Base-by-base conservation (phyloP, 2,888 invertebrate species). In the Bibio marci region DNA sequence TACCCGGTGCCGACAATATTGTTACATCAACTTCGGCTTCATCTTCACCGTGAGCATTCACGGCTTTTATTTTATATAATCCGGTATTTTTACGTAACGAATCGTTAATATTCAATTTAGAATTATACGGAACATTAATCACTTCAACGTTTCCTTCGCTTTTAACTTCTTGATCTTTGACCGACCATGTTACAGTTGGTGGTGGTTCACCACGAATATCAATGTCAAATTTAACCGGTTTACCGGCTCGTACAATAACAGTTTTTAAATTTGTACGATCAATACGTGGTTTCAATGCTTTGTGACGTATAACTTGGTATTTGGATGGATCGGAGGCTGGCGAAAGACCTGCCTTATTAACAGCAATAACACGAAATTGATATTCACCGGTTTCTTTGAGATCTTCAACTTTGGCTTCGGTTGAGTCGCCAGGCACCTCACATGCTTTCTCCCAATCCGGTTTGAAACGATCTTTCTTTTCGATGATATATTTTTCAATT, bases 151-250 rank as follows among this genome's bases (percentile, higher is more conserved):
- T 78, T 10, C 66, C 71, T 52, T 76, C 78, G 3, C 75, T 69
- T 50, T 73, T 76, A 1, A 86, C 69, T 65, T 80, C 85, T 44
- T 70, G 76, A 49, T 80, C 79, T 11, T 75, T 77, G 55, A 82
- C 78, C 62, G 78, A 77, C 97, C 98, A 98, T 12, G 75, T 82
- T 49, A 88, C 80, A 46, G 77, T 83, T 44, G 98, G 97, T 43
- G 87, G 79, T 2, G 98, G 98, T 63, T 98, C 97, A 49, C 97
- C 98, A 50, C 79, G 77, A 26, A 92, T 85, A 58, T 92, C 86
- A 30, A 97, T 78, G 58, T 92, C 91, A 58, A 91, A 83, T 63
- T 85, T 88, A 46, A 95, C 78, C 0, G 79, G 72, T 61, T 94
- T 91, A 28, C 94, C 94, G 45, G 88, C 85, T 49, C 91, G 82